A percentile compares a stretch with the other conserved stretches of the same genome.
Evolutionary conservation across 1,140 invertebrate species (phyloP).

Genomic region (Apocrypta bakeri): DNA sequence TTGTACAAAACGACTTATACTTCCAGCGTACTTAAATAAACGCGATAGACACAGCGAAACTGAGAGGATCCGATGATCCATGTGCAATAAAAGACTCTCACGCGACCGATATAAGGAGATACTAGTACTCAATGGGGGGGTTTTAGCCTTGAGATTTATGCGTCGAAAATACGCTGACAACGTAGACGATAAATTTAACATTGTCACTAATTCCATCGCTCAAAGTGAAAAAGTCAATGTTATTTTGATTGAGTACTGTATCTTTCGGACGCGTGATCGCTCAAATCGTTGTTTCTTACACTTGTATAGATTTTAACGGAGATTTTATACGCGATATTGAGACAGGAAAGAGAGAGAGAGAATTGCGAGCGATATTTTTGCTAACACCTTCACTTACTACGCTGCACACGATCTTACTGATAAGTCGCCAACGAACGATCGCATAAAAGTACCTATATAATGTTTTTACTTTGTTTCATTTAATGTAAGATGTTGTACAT

Average conservation of each 20-base stretch:
- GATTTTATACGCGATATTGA: conserved; percentile 64
- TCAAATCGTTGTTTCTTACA: conserved; percentile 72
- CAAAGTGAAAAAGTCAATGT: background rate
- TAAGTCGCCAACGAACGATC: conserved; percentile 28
- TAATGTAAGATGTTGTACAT: background rate
- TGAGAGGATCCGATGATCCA: conserved; percentile 54
- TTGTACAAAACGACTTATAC: conserved; percentile 41
- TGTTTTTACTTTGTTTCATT: background rate
- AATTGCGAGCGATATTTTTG: conserved; percentile 65
- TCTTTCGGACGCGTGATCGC: conserved; percentile 63
- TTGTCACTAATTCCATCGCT: background rate
- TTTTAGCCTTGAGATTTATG: conserved; percentile 24
- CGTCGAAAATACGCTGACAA: background rate
- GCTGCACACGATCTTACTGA: conserved; percentile 8
- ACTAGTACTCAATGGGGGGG: background rate
- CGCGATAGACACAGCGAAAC: conserved; percentile 26
- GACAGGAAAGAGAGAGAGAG: conserved; percentile 65
- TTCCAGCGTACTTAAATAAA: conserved; percentile 40
- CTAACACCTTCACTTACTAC: conserved; percentile 58
- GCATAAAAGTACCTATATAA: background rate
- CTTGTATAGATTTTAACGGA: conserved; percentile 68
- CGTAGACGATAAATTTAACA: background rate
- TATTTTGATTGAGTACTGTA: conserved; percentile 1
- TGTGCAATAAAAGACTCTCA: conserved; percentile 69
- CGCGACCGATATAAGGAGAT: conserved; percentile 2